These are phyloP conservation scores for Paralichthys olivaceus DNA, from an alignment of 2,113 vertebrate species.

Conservation along the genomic window DNA sequence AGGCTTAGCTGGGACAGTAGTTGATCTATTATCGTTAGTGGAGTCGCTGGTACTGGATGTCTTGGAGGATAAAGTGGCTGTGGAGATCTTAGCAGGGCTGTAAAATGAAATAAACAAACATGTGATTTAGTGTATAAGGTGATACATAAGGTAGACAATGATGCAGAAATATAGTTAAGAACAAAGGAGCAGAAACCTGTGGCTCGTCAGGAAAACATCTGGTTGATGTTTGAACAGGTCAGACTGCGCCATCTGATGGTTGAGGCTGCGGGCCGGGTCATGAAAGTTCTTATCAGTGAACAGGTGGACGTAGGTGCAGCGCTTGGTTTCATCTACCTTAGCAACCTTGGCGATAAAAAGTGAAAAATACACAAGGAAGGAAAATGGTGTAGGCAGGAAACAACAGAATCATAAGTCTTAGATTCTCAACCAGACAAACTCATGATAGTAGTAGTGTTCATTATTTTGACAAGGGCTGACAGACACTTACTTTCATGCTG, in stretches of 20 bases:
- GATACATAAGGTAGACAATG: no score
- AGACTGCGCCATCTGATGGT: constrained; percentile 88
- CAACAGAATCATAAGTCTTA: background rate
- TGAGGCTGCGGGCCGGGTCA: constrained; percentile 86
- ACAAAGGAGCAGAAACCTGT: constrained; percentile 55
- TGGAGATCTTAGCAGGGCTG: constrained; percentile 60
- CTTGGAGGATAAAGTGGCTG: constrained; percentile 35
- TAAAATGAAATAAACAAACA: background rate
- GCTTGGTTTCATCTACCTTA: constrained; percentile 85
- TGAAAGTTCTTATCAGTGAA: constrained; percentile 91
- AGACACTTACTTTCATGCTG: constrained; percentile 88
- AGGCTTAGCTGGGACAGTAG: constrained; percentile 53
- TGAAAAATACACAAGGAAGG: background rate
- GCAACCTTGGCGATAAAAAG: constrained; percentile 81
- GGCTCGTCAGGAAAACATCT: constrained; percentile 89
- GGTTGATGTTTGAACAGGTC: constrained; percentile 93
- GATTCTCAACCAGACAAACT: background rate
- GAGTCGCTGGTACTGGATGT: constrained; percentile 23
- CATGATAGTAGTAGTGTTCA: background rate
- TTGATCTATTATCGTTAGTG: constrained; percentile 48
- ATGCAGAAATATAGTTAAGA: background rate
- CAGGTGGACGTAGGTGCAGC: constrained; percentile 87
- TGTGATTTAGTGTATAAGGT: background rate
- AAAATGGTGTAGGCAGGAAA: background rate
- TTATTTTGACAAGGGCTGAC: background rate